These are phyloP conservation scores for Cyphomyrmex costatus DNA, from an alignment of 1,140 invertebrate species.

Conservation along the genomic window DNA sequence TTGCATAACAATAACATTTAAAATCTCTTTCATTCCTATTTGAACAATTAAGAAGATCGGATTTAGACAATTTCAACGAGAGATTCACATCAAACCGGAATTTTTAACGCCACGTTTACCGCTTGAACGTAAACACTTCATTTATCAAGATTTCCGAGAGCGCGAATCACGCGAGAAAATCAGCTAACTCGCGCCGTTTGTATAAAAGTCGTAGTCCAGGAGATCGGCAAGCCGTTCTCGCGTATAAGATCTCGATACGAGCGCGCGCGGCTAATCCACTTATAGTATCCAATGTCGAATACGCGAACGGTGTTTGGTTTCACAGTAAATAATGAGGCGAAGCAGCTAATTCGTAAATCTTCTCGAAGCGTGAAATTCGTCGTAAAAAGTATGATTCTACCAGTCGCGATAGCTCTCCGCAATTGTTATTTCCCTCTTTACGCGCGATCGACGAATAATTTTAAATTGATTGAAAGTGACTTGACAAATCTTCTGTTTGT, in stretches of 20 bases:
- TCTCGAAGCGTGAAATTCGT: conserved; percentile 78
- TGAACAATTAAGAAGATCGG: not conserved
- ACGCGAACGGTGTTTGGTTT: conserved; percentile 81
- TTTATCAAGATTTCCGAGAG: conserved; percentile 44
- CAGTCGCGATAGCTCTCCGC: not conserved
- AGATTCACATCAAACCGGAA: conserved; percentile 9
- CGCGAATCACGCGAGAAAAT: conserved; percentile 26
- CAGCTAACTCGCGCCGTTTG: conserved; percentile 14
- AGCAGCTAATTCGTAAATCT: conserved; percentile 82
- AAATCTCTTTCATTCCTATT: not conserved
- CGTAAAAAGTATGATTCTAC: conserved; percentile 74
- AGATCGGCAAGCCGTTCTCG: conserved; percentile 68
- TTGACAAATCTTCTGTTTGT: not conserved
- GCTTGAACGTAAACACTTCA: conserved; percentile 19
- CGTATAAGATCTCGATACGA: conserved; percentile 54
- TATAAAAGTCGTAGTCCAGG: conserved; percentile 26
- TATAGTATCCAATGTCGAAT: conserved; percentile 84
- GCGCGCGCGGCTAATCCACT: conserved; percentile 80
- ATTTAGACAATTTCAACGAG: not conserved
- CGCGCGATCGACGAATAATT: not conserved
- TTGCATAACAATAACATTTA: not conserved
- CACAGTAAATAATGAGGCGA: conserved; percentile 80
- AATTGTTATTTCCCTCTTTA: not conserved
- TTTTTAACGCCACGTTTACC: not conserved
- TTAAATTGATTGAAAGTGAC: not conserved